These are phyloP conservation scores for Folsomia candida DNA, from an alignment of 2,888 invertebrate genomes.

Conservation along the genomic window DNA sequence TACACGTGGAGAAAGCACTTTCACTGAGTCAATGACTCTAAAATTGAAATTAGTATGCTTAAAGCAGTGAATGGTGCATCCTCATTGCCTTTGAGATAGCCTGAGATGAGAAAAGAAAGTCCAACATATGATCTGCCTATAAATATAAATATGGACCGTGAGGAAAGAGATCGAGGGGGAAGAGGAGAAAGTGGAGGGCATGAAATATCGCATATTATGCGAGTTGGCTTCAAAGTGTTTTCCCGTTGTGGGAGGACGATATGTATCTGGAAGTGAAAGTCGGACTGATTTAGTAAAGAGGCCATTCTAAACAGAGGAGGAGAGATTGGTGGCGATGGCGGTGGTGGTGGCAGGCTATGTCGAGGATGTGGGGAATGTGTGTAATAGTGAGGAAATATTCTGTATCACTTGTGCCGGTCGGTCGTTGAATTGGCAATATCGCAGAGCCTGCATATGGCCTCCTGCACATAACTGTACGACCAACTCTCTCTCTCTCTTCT, in stretches of 20 bases:
- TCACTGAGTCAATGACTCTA: too few relatives aligned
- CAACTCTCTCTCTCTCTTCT: neutral
- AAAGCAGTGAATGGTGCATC: too few relatives aligned
- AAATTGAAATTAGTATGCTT: too few relatives aligned
- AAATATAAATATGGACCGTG: too few relatives aligned
- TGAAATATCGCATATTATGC: slow-evolving; percentile 18
- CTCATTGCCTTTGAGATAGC: too few relatives aligned
- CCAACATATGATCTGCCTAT: too few relatives aligned
- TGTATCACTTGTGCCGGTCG: slow-evolving; percentile 13
- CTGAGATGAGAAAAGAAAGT: too few relatives aligned
- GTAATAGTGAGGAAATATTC: slow-evolving; percentile 16
- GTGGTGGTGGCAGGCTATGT: neutral
- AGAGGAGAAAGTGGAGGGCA: neutral
- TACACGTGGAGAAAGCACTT: too few relatives aligned
- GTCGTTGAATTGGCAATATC: slow-evolving; percentile 16
- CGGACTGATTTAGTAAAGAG: slow-evolving; percentile 19
- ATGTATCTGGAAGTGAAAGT: slow-evolving; percentile 19
- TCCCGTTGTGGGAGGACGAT: neutral
- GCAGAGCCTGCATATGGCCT: neutral
- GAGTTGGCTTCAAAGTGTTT: slow-evolving; percentile 13
- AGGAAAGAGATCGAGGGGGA: too few relatives aligned
- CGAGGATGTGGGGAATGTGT: neutral
- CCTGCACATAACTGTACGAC: neutral
- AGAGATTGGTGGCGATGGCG: neutral
- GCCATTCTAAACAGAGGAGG: slow-evolving; percentile 13